These are phyloP conservation scores for Silvanus unidentatus DNA, from an alignment of 2,888 invertebrate genomes.

Conservation along the genomic window DNA sequence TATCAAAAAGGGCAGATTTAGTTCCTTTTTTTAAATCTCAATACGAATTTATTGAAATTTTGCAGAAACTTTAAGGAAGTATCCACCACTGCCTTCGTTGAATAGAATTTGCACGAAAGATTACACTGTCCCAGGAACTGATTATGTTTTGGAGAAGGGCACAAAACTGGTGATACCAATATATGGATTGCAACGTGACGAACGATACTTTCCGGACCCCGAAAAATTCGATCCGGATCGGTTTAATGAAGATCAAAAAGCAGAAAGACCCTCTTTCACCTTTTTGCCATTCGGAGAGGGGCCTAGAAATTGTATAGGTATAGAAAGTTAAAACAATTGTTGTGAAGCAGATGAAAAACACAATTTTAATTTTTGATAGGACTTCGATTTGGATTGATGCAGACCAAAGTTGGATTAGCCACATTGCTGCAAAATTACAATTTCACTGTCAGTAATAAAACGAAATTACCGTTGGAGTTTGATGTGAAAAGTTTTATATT, in stretches of 20 bases:
- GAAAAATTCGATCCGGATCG: constrained; percentile 24
- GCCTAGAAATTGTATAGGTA: constrained; percentile 27
- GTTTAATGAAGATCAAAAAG: constrained; percentile 23
- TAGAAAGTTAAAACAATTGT: not conserved
- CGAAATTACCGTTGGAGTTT: constrained; percentile 11
- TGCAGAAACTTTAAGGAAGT: constrained; percentile 41
- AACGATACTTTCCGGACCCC: constrained; percentile 34
- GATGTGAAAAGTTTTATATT: constrained; percentile 10
- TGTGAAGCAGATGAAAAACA: too few species aligned
- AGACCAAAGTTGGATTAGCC: constrained; percentile 18
- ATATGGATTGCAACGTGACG: constrained; percentile 34
- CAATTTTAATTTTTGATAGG: constrained; percentile 22
- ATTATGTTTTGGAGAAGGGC: constrained; percentile 27
- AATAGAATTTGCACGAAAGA: constrained; percentile 24
- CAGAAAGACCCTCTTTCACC: constrained; percentile 12
- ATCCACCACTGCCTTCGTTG: constrained; percentile 33
- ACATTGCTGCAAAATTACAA: constrained; percentile 6
- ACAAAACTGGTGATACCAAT: constrained; percentile 28
- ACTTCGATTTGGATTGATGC: constrained; percentile 17
- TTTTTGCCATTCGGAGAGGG: constrained; percentile 24
- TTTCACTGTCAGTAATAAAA: constrained; percentile 12
- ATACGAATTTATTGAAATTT: too few species aligned
- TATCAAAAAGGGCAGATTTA: too few species aligned
- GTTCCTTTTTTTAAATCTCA: not conserved
- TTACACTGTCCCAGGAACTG: constrained; percentile 34